Evolutionary conservation across 2,888 invertebrate genomes (phyloP).

Genomic region (Hyposoter didymator): DNA sequence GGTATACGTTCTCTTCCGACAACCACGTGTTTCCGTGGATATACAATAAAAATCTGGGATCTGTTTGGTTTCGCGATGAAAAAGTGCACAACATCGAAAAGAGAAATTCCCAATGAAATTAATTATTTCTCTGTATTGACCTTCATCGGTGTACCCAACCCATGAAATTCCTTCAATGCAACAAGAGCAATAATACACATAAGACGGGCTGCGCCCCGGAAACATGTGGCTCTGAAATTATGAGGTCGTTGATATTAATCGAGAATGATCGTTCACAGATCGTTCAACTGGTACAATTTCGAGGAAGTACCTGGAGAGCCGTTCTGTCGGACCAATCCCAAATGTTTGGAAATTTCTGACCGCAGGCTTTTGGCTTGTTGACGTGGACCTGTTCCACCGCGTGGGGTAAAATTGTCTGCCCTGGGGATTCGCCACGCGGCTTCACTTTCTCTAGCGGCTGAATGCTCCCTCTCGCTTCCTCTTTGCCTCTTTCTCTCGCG

Average conservation of each 20-base stretch:
- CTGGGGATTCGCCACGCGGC: constrained; percentile 48
- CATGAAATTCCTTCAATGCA: constrained; percentile 1
- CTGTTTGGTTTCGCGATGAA: not conserved
- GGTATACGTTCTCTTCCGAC: not conserved
- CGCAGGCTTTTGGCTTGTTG: constrained; percentile 50
- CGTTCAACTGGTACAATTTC: constrained; percentile 8
- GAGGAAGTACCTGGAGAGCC: not conserved
- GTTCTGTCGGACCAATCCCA: not conserved
- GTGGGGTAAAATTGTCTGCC: constrained; percentile 62
- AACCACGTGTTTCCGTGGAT: not conserved
- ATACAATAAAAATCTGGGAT: not conserved
- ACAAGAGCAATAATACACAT: not conserved
- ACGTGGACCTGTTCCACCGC: constrained; percentile 51
- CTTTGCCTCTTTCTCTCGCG: constrained; percentile 39
- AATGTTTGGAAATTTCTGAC: constrained; percentile 54
- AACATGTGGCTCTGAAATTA: constrained; percentile 10
- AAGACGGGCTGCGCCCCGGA: not conserved
- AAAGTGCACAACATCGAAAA: not conserved
- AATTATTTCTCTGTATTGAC: not conserved
- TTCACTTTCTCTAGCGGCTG: constrained; percentile 61
- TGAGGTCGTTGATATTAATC: constrained; percentile 32
- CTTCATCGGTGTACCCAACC: not conserved
- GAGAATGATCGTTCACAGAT: constrained; percentile 19
- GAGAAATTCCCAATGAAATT: constrained; percentile 1
- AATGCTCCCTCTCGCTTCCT: constrained; percentile 13